Evolutionary conservation across 2,888 invertebrate genomes (phyloP).

Genomic region (Rhingia rostrata): DNA sequence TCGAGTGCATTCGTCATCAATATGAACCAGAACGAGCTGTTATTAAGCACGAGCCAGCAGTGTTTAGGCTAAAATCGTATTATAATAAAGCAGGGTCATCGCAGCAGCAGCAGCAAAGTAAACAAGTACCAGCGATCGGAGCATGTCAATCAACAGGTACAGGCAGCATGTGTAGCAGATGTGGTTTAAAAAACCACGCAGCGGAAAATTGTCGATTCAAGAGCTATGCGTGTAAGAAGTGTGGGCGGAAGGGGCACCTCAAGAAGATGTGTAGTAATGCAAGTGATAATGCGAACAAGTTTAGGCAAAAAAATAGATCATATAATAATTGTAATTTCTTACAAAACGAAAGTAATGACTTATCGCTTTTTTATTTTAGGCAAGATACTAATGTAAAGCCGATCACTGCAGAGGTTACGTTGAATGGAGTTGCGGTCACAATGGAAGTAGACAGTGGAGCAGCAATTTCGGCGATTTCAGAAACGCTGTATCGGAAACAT

Average conservation of each 20-base stretch:
- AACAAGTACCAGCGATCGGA: slow-evolving; percentile 9
- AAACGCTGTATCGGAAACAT: slow-evolving; percentile 6
- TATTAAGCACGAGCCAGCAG: slow-evolving; percentile 5
- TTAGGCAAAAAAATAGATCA: no score
- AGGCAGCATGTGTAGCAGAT: slow-evolving; percentile 9
- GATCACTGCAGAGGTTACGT: slow-evolving; percentile 8
- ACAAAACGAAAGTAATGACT: slow-evolving; percentile 20
- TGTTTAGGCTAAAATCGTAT: no score
- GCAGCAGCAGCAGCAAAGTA: not conserved
- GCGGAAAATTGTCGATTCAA: no score
- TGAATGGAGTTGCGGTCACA: slow-evolving; percentile 30
- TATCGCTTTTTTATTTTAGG: slow-evolving; percentile 23
- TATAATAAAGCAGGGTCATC: not conserved
- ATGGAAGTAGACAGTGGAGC: slow-evolving; percentile 44
- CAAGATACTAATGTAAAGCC: slow-evolving; percentile 9
- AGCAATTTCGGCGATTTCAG: slow-evolving; percentile 40
- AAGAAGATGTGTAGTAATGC: slow-evolving; percentile 21
- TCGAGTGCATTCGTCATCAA: no score
- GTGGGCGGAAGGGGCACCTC: slow-evolving; percentile 15
- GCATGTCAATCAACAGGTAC: no score
- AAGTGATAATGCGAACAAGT: no score
- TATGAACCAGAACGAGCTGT: not conserved
- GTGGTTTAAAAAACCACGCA: no score
- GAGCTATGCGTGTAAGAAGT: slow-evolving; percentile 12
- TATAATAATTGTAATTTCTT: no score